These are phyloP conservation scores for Crematogaster levior DNA, from an alignment of 2,888 invertebrate genomes.

Conservation along the genomic window DNA sequence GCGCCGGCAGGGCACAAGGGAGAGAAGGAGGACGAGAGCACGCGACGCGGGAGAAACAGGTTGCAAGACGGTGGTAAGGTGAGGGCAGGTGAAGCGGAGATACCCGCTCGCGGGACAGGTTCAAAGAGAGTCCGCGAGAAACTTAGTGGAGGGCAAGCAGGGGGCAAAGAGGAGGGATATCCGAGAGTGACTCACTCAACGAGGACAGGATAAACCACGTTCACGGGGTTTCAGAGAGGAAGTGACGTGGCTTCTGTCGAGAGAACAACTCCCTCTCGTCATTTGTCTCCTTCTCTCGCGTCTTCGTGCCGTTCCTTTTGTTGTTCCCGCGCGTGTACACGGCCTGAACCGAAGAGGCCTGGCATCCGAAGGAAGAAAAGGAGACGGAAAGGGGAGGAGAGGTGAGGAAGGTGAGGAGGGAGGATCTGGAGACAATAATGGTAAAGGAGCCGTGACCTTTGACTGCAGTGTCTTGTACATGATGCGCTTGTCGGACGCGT, in stretches of 20 bases:
- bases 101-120: conserved; percentile 17
- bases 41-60: conserved; percentile 39
- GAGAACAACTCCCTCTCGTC: conserved; percentile 59
- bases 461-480: conserved; percentile 48
- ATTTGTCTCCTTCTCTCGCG: conserved; percentile 24
- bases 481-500: conserved; percentile 47
- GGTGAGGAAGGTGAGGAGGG: background rate
- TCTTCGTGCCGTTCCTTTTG: conserved; percentile 43
- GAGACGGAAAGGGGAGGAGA: conserved; percentile 41
- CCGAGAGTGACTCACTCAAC: conserved; percentile 60
- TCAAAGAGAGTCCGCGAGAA: background rate
- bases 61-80: conserved; percentile 24
- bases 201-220: conserved; percentile 63
- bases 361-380: conserved; percentile 32
- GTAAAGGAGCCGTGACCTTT: conserved; percentile 66
- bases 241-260: conserved; percentile 69
- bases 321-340: conserved; percentile 49
- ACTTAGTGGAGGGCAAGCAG: background rate
- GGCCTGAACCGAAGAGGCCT: conserved; percentile 24
- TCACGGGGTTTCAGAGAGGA: conserved; percentile 64
- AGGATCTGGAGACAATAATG: conserved; percentile 60
- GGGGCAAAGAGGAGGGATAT: background rate
- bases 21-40: background rate
- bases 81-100: background rate
- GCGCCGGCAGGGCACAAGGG: conserved; percentile 3